Base-by-base conservation (phyloP, 2,888 invertebrate species). In the Iphiclides podalirius region DNA sequence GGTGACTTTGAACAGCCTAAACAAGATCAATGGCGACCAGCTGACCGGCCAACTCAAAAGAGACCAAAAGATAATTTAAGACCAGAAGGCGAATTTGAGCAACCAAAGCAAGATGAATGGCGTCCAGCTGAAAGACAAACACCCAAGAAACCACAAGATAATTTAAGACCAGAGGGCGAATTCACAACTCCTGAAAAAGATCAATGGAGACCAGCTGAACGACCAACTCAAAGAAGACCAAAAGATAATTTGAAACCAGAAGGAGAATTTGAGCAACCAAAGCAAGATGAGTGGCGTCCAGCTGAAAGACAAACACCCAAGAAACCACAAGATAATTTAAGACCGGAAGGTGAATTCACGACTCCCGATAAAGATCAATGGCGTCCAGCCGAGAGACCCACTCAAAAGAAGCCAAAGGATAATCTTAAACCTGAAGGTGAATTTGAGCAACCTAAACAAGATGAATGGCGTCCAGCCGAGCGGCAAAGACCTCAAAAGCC, bases 331-430 rank as follows among this genome's bases (percentile, higher is more conserved):
- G 92, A 92, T 53, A 92, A 91, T 57, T 61, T 92, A 0, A 69
- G 70, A 41, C 87, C 86, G 65, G 90, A 91, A 64, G 91, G 91
- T 7, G 90, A 91, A 0, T 92, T 92, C 15, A 91, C 92, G 51
- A 69, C 63, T 45, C 84, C 79, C 0, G 70, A 77, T 43, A 67
- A 63, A 15, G 72, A 77, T 1, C 62, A 74, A 53, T 84, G 78
- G 75, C 66, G 69, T 0, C 82, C 81, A 2, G 82, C 75, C n/a
- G 87, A 87, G 46, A 58, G 79, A 7, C 75, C 64, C 6, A 63
- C 58, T 39, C 72, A 60, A n/a, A 80, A 65, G n/a, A 83, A 72
- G 47, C 91, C 88, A 0, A 85, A 72, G 23, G 92, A 92, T 54
- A 92, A 92, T 60, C 61, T 92, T 0, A 74, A 67, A 52, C 84